Evolutionary conservation across 2,888 invertebrate genomes (phyloP).

Genomic region (Ophonus ardosiacus): DNA sequence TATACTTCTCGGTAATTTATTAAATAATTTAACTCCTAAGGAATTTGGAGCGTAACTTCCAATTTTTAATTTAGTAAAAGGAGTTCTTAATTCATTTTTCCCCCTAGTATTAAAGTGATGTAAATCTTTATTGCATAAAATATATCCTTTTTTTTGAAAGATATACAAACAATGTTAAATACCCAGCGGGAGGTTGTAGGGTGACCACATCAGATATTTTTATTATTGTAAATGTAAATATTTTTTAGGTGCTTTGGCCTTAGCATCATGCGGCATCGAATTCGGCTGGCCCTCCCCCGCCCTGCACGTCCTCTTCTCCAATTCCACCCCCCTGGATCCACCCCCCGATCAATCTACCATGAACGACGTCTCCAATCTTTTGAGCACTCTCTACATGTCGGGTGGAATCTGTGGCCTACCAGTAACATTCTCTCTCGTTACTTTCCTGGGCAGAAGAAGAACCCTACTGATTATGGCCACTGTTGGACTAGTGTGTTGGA

Average conservation of each 20-base stretch:
- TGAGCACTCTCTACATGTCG: constrained; percentile 6
- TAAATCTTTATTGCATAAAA: too few relatives aligned
- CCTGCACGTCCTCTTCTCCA: background rate
- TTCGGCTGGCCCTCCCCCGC: constrained; percentile 34
- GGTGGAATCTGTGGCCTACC: constrained; percentile 66
- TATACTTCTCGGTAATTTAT: too few relatives aligned
- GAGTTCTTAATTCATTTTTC: too few relatives aligned
- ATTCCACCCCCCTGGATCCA: background rate
- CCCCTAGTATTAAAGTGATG: too few relatives aligned
- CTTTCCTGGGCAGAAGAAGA: constrained; percentile 72
- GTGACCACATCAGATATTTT: too few relatives aligned
- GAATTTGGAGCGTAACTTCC: too few relatives aligned
- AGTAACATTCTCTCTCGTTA: constrained; percentile 71
- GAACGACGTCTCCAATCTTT: background rate
- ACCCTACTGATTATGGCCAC: constrained; percentile 72
- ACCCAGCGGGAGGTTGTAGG: too few relatives aligned
- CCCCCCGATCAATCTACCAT: background rate
- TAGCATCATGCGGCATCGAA: constrained; percentile 17
- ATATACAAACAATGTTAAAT: too few relatives aligned
- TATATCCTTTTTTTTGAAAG: too few relatives aligned
- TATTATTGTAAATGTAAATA: too few relatives aligned
- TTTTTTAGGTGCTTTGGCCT: constrained; percentile 9
- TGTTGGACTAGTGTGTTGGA: constrained; percentile 72
- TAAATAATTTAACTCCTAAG: too few relatives aligned
- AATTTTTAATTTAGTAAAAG: too few relatives aligned